phyloP scores from a whole-genome alignment of 2,113 vertebrate species.

The Cololabis saira region DNA sequence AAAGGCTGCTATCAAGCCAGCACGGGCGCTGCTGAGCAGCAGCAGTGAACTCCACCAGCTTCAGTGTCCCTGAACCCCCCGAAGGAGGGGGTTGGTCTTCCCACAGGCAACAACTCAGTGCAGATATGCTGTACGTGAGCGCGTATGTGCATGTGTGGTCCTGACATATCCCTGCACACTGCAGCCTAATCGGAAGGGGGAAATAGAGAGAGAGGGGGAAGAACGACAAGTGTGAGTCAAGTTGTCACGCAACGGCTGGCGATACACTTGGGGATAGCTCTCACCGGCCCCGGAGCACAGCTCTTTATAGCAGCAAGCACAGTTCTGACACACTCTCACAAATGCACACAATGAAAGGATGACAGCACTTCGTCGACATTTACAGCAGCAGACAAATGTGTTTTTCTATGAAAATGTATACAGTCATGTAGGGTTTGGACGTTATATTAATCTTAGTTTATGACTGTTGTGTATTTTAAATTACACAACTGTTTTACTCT shows the following conservation, averaged over 20 bases:
- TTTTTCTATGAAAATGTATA: too few species aligned
- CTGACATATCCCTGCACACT: conserved; percentile 44
- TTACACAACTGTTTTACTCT: conserved; percentile 30
- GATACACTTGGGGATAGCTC: conserved; percentile 59
- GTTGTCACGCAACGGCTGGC: conserved; percentile 66
- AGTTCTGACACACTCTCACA: conserved; percentile 31
- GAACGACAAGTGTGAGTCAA: conserved; percentile 71
- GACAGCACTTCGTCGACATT: conserved; percentile 34
- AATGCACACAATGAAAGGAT: conserved; percentile 15
- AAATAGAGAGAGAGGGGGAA: conserved; percentile 46
- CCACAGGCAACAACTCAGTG: conserved; percentile 34
- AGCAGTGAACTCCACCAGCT: conserved; percentile 30
- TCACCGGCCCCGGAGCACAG: conserved; percentile 49
- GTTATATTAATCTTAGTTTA: neutral
- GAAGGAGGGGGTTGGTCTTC: conserved; percentile 30
- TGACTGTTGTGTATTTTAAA: conserved; percentile 32
- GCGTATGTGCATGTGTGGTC: neutral
- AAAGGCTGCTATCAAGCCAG: neutral
- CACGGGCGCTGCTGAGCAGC: conserved; percentile 45
- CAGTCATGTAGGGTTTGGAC: too few species aligned
- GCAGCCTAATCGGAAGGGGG: conserved; percentile 61
- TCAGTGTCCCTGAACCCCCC: conserved; percentile 3
- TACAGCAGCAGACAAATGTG: conserved; percentile 3
- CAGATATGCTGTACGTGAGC: conserved; percentile 18
- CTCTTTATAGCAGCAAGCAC: conserved; percentile 62